phyloP scores from a whole-genome alignment of 92 coral and sea anemone species.

The Parazoanthus atlanticus region DNA sequence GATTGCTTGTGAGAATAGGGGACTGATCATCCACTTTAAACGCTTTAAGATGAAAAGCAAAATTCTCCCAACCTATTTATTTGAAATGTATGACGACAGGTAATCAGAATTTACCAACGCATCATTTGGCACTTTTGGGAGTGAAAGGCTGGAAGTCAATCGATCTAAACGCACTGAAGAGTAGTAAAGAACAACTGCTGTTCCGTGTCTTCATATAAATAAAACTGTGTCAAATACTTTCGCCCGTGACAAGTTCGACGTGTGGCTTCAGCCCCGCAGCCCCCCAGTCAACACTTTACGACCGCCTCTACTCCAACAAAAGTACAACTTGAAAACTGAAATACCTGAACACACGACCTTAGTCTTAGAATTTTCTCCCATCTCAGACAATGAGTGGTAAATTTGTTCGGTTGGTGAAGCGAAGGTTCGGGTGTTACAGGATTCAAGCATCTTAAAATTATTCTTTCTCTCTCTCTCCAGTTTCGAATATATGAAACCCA shows the following conservation, averaged over 20 bases:
- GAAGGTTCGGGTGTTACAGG: no score
- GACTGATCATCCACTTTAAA: no score
- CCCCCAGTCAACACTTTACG: neutral
- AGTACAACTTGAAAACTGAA: no score
- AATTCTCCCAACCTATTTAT: no score
- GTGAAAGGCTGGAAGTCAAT: neutral
- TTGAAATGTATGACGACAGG: no score
- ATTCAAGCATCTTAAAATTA: no score
- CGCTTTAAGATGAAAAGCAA: no score
- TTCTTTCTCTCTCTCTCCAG: slow-evolving; percentile 34
- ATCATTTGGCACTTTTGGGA: no score
- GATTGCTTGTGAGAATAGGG: no score
- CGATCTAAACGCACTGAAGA: neutral
- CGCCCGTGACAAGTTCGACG: neutral
- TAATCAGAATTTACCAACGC: no score
- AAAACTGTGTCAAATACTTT: neutral
- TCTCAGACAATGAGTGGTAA: neutral
- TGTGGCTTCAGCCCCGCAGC: neutral
- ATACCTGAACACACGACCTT: neutral
- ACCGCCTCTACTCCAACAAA: neutral
- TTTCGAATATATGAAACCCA: slow-evolving; percentile 44
- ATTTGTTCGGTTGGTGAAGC: neutral
- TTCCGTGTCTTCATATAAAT: no score
- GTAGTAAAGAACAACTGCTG: no score
- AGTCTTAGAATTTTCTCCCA: neutral